Conservation (phyloP, 2,113 vertebrate species). For the Spilogale gracilis region DNA sequence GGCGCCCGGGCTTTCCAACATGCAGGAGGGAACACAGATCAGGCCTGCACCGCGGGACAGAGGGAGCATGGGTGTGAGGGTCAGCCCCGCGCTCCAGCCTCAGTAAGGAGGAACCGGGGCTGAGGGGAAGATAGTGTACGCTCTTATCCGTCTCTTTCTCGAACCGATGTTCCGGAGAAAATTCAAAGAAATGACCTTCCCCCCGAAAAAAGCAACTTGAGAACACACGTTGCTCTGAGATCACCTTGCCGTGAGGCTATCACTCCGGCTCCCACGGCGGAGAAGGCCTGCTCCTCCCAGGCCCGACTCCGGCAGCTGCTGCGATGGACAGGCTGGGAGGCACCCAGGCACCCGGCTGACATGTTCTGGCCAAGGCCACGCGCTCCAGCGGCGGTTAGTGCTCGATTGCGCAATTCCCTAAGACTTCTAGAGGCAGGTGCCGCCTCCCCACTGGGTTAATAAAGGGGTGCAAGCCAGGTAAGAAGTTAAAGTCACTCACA, state of each 20-base stretch:
- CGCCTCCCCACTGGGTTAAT: not conserved
- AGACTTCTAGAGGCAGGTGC: not conserved
- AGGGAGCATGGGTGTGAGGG: not conserved
- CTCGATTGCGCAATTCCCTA: conserved; percentile 36
- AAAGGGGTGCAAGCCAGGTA: conserved; percentile 26
- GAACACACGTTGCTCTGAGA: not conserved
- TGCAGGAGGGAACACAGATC: not conserved
- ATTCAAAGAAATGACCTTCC: not conserved
- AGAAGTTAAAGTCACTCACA: not conserved
- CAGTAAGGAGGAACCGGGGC: not conserved
- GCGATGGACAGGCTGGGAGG: not conserved
- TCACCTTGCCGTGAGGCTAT: not conserved
- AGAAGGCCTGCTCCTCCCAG: not conserved
- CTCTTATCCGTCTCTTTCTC: not conserved
- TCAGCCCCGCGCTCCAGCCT: fast-evolving
- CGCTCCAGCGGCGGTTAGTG: not conserved
- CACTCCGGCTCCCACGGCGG: fast-evolving
- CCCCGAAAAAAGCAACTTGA: not conserved
- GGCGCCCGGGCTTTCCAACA: not conserved
- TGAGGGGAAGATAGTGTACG: fast-evolving
- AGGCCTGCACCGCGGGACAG: not conserved
- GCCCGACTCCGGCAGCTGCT: not conserved
- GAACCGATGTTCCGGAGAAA: not conserved
- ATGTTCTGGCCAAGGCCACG: not conserved
- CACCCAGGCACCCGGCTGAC: not conserved